A percentile compares a stretch with the other conserved stretches of the same genome.
Evolutionary conservation across 2,113 vertebrate genomes (phyloP).

Genomic region (Smithornis capensis): DNA sequence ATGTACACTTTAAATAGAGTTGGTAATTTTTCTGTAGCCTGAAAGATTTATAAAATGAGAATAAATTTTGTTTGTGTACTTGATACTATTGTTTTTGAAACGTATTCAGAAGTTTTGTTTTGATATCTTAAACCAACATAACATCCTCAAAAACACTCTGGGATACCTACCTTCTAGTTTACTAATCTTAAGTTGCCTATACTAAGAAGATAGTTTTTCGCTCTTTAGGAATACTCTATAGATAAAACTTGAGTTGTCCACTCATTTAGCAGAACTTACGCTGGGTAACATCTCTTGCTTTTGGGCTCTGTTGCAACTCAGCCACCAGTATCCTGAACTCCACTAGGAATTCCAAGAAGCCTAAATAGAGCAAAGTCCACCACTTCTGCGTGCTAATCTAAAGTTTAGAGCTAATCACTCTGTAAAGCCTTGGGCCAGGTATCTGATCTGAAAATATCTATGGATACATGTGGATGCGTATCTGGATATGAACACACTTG

Average conservation of each 20-base stretch:
- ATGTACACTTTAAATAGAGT: background rate
- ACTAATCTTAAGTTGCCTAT: background rate
- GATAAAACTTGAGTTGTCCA: background rate
- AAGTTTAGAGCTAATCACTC: background rate
- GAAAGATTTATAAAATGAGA: background rate
- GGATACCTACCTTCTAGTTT: background rate
- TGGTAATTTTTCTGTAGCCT: background rate
- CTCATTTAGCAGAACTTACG: background rate
- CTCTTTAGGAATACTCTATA: background rate
- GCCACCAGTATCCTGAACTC: background rate
- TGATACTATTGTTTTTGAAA: background rate
- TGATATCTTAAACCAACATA: background rate
- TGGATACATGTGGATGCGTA: background rate
- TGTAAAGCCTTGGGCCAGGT: background rate
- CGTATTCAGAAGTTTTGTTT: background rate
- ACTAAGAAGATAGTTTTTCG: background rate
- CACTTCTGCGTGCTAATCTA: background rate
- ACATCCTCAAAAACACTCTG: background rate
- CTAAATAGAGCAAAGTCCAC: background rate
- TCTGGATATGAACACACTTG: background rate
- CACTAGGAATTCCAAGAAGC: background rate
- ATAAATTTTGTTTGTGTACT: background rate
- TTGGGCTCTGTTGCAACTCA: background rate
- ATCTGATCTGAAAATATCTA: background rate
- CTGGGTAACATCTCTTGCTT: background rate